A percentile compares a stretch with the other conserved stretches of the same genome.
Conservation (phyloP, 2,888 invertebrate species). For the Drosophila villosipedis region DNA sequence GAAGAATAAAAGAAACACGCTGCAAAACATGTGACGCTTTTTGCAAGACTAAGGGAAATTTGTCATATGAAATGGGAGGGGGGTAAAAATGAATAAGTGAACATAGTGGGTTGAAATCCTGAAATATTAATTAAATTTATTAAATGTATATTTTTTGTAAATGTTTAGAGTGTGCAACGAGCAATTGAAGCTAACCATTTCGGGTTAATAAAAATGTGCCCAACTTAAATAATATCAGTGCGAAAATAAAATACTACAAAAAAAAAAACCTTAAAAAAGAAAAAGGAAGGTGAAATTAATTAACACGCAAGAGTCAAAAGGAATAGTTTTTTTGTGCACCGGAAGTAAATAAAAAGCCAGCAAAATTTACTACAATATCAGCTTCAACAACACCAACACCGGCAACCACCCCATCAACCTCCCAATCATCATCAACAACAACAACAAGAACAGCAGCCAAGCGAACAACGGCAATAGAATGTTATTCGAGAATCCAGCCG, state of each 20-base stretch:
- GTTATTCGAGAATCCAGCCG: slow-evolving; percentile 90
- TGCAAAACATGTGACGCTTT: slow-evolving; percentile 35
- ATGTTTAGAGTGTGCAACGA: slow-evolving; percentile 15
- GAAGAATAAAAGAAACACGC: slow-evolving; percentile 9
- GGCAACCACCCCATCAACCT: slow-evolving; percentile 44
- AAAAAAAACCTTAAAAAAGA: background rate
- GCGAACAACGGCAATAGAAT: slow-evolving; percentile 83
- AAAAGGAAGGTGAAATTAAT: slow-evolving; percentile 25
- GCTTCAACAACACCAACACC: slow-evolving; percentile 46
- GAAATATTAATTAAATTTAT: background rate
- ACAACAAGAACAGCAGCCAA: slow-evolving; percentile 37
- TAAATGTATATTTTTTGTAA: slow-evolving; percentile 4
- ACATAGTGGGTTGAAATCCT: background rate
- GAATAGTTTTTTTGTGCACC: slow-evolving; percentile 41
- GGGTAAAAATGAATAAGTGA: background rate
- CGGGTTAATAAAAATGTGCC: slow-evolving; percentile 41
- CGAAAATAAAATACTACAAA: slow-evolving; percentile 20
- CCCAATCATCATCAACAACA: slow-evolving; percentile 46
- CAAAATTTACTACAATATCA: slow-evolving; percentile 75
- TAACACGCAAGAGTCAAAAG: slow-evolving; percentile 26
- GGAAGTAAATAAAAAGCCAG: slow-evolving; percentile 64
- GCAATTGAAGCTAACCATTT: slow-evolving; percentile 17
- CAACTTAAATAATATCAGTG: slow-evolving; percentile 38
- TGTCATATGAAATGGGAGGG: background rate
- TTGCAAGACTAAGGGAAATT: background rate